Evolutionary conservation across 2,888 invertebrate genomes (phyloP).

Genomic region (Hypselothyrea guttata): DNA sequence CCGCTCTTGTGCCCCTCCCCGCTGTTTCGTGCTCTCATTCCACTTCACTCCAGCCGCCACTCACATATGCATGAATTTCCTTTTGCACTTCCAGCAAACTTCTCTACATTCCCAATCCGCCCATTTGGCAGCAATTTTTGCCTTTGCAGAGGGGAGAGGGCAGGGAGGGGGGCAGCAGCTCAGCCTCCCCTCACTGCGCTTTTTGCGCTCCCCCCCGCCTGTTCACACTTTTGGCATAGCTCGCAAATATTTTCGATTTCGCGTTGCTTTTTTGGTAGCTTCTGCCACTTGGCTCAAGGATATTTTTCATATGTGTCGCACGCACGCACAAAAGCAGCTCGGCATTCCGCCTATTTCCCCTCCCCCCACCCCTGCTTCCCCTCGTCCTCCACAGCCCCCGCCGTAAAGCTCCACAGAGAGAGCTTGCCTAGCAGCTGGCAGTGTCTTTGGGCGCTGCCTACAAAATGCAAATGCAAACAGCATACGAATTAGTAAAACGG

Average conservation of each 20-base stretch:
- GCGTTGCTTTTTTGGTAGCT: constrained; percentile 39
- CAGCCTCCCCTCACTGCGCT: background rate
- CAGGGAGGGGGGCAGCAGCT: too few species aligned
- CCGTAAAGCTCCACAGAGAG: too few species aligned
- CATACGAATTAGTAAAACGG: constrained; percentile 79
- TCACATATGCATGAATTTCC: constrained; percentile 77
- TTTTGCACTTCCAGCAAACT: constrained; percentile 61
- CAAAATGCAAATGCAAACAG: constrained; percentile 71
- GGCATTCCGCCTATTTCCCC: constrained; percentile 23
- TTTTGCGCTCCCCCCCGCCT: background rate
- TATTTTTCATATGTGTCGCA: constrained; percentile 74
- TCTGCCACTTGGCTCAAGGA: constrained; percentile 53
- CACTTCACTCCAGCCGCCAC: constrained; percentile 15
- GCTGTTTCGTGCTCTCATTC: background rate
- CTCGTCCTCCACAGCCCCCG: background rate
- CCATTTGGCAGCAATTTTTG: constrained; percentile 51
- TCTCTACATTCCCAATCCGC: constrained; percentile 18
- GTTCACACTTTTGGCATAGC: constrained; percentile 48
- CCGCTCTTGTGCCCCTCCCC: background rate
- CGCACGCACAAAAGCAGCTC: constrained; percentile 58
- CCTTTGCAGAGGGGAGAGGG: background rate
- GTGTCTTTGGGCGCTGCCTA: constrained; percentile 51
- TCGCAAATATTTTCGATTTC: constrained; percentile 71
- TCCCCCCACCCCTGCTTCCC: background rate
- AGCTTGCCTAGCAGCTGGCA: too few species aligned